Conservation (phyloP, 1,140 invertebrate genomes). For the Anoplolepis gracilipes region DNA sequence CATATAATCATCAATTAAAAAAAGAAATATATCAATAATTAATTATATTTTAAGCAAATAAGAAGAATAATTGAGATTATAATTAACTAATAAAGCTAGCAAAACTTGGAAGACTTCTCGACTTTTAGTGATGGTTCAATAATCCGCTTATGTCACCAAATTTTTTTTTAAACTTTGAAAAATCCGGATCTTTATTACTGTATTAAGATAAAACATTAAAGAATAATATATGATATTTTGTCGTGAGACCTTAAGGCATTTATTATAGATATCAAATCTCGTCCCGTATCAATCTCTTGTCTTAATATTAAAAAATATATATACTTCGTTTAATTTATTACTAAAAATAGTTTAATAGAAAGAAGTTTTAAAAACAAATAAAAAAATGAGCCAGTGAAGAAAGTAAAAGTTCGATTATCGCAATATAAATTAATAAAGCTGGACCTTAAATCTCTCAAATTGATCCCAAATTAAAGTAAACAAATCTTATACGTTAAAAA, state of each 20-base stretch:
- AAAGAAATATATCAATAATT: slow-evolving; percentile 24
- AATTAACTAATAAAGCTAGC: slow-evolving; percentile 30
- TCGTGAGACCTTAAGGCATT: not conserved
- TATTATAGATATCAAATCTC: slow-evolving; percentile 1
- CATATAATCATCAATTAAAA: not conserved
- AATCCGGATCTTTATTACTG: slow-evolving; percentile 8
- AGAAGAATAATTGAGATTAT: slow-evolving; percentile 14
- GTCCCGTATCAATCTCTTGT: not conserved
- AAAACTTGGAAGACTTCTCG: slow-evolving; percentile 33
- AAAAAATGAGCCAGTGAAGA: not conserved
- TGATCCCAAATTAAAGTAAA: not conserved
- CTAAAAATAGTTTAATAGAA: not conserved
- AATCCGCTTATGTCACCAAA: slow-evolving; percentile 57
- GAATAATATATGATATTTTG: not conserved
- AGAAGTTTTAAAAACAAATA: not conserved
- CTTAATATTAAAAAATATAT: not conserved
- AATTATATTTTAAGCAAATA: not conserved
- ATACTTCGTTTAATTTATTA: not conserved
- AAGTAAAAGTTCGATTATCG: not conserved
- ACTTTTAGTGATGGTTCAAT: slow-evolving; percentile 30
- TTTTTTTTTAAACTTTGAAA: too few species aligned
- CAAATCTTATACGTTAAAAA: not conserved
- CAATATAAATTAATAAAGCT: not conserved
- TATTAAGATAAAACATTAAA: not conserved
- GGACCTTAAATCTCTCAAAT: not conserved